These are phyloP conservation scores for Macquaria australasica DNA, from an alignment of 2,113 vertebrate genomes.

Conservation along the genomic window DNA sequence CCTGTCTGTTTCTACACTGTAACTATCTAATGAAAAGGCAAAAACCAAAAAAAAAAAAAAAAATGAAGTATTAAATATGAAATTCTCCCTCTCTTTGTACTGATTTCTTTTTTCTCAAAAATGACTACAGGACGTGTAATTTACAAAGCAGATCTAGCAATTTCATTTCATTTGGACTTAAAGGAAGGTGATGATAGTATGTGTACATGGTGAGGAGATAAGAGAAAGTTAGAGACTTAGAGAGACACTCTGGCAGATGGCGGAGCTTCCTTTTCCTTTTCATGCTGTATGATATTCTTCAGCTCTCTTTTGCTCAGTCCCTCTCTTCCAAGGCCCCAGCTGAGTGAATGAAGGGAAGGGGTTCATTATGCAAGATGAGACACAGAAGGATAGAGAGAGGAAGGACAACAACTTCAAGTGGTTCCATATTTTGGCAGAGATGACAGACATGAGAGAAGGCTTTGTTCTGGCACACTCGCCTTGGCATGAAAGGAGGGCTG, in stretches of 20 bases:
- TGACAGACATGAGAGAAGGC: slow-evolving; percentile 48
- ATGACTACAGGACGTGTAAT: neutral
- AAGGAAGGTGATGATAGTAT: slow-evolving; percentile 4
- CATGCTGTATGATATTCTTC: slow-evolving; percentile 48
- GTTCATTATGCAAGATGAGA: slow-evolving; percentile 62
- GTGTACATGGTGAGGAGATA: slow-evolving; percentile 9
- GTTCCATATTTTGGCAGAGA: slow-evolving; percentile 61
- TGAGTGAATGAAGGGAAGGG: slow-evolving; percentile 50
- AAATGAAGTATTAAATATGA: neutral
- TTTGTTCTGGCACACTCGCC: slow-evolving; percentile 63
- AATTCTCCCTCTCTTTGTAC: neutral
- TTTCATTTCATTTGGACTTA: slow-evolving; percentile 3
- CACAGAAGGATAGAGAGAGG: slow-evolving; percentile 16
- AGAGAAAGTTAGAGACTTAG: slow-evolving; percentile 3
- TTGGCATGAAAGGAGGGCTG: slow-evolving; percentile 58
- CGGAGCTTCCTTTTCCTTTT: slow-evolving; percentile 36
- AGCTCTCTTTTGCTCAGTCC: slow-evolving; percentile 24
- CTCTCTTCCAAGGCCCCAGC: slow-evolving; percentile 50
- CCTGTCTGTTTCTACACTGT: neutral
- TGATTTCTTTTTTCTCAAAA: neutral
- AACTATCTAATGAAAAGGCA: neutral
- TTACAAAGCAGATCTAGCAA: neutral
- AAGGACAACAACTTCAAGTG: slow-evolving; percentile 52
- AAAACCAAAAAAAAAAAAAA: neutral
- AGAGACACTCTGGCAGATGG: slow-evolving; percentile 59